Base-by-base conservation (phyloP, 2,888 invertebrate genomes). In the Griposia aprilina region DNA sequence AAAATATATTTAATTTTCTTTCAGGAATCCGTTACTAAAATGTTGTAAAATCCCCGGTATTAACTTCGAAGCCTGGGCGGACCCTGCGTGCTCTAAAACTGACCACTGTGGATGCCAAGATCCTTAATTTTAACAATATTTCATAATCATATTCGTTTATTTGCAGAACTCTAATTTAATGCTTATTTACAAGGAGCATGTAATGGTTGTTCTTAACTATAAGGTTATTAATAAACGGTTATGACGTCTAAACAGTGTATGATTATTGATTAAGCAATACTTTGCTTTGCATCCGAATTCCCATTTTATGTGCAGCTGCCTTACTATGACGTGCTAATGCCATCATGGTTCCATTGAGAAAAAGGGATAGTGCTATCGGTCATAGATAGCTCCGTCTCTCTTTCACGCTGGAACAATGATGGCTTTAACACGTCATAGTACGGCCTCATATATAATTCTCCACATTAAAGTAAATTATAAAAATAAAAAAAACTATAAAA, bases 11-110 rank as follows among this genome's bases (percentile, higher is more conserved):
- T 3, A 10, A 52, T 74, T 82, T 59, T 15, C 0, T 82, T 83
- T 4, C 57, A 83, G 83, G 20, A 83, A 83, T 45, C 83, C 78
- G 0, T 26, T 75, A 50, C 15, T 72, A 15, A 41, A 62, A 23
- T 83, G 83, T 65, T 2, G 36, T 23, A 20, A 66, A 7, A 75
- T 83, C 20, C 26, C 68, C 2, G 55, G 74, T 15, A 74, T 82
- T 7, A 26, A 83, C 65, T 72, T 82, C 7, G 36, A 59, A 1
- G 81, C 68, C 6, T 76, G 82, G 82, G 55, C 48, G 11, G 76
- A 76, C 36, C 76, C 76, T 50, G 36, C 26, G 0, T 76, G 76
- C 55, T 17, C 1, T 13, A 8, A n/a, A n/a, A n/a, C 15, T 2
- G 7, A 69, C 13, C 6, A 13, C 45, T 78, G 78, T 5, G 6